These are phyloP conservation scores for Nanorana parkeri DNA, from an alignment of 2,113 vertebrate species.

Conservation along the genomic window DNA sequence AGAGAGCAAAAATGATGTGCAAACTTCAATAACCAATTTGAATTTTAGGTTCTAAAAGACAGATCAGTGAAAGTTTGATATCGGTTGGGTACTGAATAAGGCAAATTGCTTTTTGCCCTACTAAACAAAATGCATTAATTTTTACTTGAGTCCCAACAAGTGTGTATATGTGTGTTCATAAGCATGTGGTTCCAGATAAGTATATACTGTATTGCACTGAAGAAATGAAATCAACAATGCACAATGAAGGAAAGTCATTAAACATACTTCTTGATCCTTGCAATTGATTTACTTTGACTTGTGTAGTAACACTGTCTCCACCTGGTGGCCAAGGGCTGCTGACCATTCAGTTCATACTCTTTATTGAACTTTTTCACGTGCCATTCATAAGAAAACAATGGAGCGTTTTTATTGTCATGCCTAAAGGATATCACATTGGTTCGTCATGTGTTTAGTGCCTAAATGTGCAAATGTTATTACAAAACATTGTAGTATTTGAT, in stretches of 20 bases:
- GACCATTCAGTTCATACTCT: slow-evolving; percentile 20
- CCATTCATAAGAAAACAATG: slow-evolving; percentile 7
- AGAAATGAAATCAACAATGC: background rate
- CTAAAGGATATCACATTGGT: slow-evolving; percentile 2
- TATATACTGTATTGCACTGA: background rate
- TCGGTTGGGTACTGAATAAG: too few relatives aligned
- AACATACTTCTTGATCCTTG: slow-evolving; percentile 34
- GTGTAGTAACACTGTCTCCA: slow-evolving; percentile 54
- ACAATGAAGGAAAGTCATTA: slow-evolving; percentile 30
- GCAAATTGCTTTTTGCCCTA: too few relatives aligned
- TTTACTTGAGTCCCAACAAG: too few relatives aligned
- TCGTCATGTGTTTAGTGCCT: slow-evolving; percentile 1
- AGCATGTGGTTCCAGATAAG: too few relatives aligned
- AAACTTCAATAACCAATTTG: too few relatives aligned
- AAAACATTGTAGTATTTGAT: background rate
- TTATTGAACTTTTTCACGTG: background rate
- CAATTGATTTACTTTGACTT: slow-evolving; percentile 46
- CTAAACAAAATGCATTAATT: too few relatives aligned
- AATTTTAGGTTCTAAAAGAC: too few relatives aligned
- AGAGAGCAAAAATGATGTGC: too few relatives aligned
- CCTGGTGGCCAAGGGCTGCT: slow-evolving; percentile 53
- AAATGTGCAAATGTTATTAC: slow-evolving; percentile 13
- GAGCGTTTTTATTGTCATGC: slow-evolving; percentile 15
- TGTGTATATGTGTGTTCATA: too few relatives aligned
- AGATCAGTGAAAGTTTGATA: too few relatives aligned